phyloP scores from a whole-genome alignment of 2,888 invertebrate species.

The Cheilosia pagana region DNA sequence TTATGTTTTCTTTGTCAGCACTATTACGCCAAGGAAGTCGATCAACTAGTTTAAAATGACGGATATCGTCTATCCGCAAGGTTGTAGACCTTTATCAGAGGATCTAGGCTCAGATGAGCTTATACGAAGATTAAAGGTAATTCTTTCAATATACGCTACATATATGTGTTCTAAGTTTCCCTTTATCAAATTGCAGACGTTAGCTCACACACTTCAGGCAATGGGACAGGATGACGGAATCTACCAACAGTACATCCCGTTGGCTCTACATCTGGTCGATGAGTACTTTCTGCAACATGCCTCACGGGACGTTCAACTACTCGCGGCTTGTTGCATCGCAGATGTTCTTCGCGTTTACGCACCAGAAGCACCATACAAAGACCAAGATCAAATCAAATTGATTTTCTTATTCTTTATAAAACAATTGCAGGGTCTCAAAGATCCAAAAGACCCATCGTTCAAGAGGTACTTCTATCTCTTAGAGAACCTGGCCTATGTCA shows the following conservation, averaged over 20 bases:
- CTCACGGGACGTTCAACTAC: constrained; percentile 95
- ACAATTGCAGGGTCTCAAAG: constrained; percentile 95
- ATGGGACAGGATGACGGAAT: constrained; percentile 98
- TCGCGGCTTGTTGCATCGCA: constrained; percentile 98
- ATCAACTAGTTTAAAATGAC: constrained; percentile 85
- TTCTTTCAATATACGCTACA: background rate
- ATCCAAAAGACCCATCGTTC: constrained; percentile 98
- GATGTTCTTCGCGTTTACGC: constrained; percentile 98
- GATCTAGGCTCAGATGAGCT: constrained; percentile 98
- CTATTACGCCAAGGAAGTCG: constrained; percentile 5
- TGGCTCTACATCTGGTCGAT: constrained; percentile 96
- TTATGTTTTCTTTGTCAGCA: constrained; percentile 10
- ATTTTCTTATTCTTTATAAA: constrained; percentile 97
- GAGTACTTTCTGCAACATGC: constrained; percentile 95
- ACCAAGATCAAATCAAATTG: constrained; percentile 94
- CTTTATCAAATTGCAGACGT: constrained; percentile 85
- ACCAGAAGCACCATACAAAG: constrained; percentile 98
- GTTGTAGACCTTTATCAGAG: constrained; percentile 97
- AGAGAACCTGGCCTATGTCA: constrained; percentile 98
- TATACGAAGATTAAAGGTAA: constrained; percentile 95
- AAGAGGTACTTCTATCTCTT: constrained; percentile 98
- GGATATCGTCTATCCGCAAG: constrained; percentile 96
- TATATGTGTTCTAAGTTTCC: background rate
- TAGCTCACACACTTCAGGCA: constrained; percentile 97
- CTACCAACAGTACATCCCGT: constrained; percentile 94